Conservation (phyloP, 2,888 invertebrate species). For the Lithophane leautieri region DNA sequence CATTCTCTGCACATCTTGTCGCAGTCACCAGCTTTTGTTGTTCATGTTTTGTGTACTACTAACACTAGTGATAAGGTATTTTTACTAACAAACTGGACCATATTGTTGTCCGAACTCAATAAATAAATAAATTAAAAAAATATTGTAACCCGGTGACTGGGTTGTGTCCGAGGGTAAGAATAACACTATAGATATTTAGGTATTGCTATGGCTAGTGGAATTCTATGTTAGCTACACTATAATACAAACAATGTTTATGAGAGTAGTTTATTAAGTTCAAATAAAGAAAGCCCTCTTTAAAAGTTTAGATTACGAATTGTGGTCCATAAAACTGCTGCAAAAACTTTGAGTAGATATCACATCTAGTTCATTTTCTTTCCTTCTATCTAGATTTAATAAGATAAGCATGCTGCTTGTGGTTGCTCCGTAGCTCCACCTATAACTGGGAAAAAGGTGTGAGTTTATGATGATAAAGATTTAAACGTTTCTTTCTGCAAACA, state of each 20-base stretch:
- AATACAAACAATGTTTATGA: neutral
- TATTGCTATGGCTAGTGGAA: neutral
- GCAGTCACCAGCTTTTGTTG: too few relatives aligned
- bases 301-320: neutral
- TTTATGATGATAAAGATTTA: neutral
- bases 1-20: too few relatives aligned
- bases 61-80: too few relatives aligned
- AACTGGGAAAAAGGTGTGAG: neutral
- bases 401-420: neutral
- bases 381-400: neutral
- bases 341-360: neutral
- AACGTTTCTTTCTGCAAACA: neutral
- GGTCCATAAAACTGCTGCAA: neutral
- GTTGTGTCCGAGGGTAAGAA: neutral
- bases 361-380: neutral
- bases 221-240: neutral
- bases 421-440: neutral
- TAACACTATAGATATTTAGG: neutral
- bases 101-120: too few relatives aligned
- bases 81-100: too few relatives aligned
- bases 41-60: too few relatives aligned
- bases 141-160: neutral
- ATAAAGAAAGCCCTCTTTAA: neutral
- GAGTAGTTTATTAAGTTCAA: neutral
- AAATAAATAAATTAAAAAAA: too few relatives aligned